These are phyloP conservation scores for Frieseomelitta varia DNA, from an alignment of 1,140 invertebrate genomes.

Conservation along the genomic window DNA sequence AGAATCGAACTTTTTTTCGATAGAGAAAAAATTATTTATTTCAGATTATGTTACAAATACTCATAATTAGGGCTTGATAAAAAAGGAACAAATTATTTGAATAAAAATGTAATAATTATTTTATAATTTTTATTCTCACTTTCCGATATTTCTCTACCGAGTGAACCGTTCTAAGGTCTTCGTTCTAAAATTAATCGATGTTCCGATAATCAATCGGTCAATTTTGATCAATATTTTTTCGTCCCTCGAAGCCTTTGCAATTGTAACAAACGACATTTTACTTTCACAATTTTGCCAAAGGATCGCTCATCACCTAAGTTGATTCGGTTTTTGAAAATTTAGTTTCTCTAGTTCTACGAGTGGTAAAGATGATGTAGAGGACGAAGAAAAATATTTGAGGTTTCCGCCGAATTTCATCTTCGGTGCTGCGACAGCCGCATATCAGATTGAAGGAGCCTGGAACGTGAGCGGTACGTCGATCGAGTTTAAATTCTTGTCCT, in stretches of 20 bases:
- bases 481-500: constrained; percentile 27
- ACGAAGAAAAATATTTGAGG: constrained; percentile 9
- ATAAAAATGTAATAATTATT: neutral
- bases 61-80: no score
- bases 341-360: constrained; percentile 9
- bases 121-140: neutral
- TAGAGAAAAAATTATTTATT: no score
- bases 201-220: no score
- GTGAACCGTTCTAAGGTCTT: neutral
- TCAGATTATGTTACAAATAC: no score
- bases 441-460: constrained; percentile 89
- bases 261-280: neutral
- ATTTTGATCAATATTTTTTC: no score
- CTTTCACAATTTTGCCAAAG: neutral
- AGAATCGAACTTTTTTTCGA: no score
- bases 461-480: constrained; percentile 83
- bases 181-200: neutral
- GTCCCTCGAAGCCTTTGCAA: neutral
- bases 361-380: neutral
- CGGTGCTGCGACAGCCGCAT: constrained; percentile 83
- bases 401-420: constrained; percentile 82
- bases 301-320: neutral
- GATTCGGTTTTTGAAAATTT: constrained; percentile 4
- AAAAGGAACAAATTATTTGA: neutral
- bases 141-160: neutral